Evolutionary conservation across 2,888 invertebrate species (phyloP).

Genomic region (Galerucella pusilla): DNA sequence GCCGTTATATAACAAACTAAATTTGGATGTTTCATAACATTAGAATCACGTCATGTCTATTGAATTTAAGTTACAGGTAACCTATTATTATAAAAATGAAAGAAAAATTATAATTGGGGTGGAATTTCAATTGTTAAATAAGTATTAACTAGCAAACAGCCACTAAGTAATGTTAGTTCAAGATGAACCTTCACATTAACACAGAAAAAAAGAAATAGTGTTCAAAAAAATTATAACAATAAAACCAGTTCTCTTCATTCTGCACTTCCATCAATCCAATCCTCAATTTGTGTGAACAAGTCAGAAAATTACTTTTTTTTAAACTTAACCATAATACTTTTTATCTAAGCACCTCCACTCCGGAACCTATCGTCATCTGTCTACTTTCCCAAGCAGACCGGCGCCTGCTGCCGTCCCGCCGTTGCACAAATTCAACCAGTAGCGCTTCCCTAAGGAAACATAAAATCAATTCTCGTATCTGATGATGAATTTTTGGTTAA

Average conservation of each 20-base stretch:
- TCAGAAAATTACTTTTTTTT: neutral
- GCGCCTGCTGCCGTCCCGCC: slow-evolving; percentile 10
- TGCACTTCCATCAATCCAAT: neutral
- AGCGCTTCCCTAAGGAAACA: neutral
- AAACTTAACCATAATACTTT: neutral
- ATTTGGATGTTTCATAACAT: neutral
- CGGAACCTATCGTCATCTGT: slow-evolving; percentile 17
- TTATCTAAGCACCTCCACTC: slow-evolving; percentile 14
- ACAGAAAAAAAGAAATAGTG: too few species aligned
- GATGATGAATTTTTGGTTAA: neutral
- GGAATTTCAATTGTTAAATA: too few species aligned
- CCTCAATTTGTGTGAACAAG: neutral
- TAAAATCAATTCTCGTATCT: neutral
- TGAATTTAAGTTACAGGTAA: too few species aligned
- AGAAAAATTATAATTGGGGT: too few species aligned
- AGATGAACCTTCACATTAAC: too few species aligned
- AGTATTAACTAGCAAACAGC: too few species aligned
- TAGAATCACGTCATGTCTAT: neutral
- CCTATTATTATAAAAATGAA: too few species aligned
- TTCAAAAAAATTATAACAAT: too few species aligned
- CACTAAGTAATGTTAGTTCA: too few species aligned
- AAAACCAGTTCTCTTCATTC: too few species aligned
- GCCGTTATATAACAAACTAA: neutral
- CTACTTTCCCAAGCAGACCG: slow-evolving; percentile 23
- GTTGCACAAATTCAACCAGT: slow-evolving; percentile 13